Evolutionary conservation across 2,888 invertebrate species (phyloP).

Genomic region (Tachina grossa): DNA sequence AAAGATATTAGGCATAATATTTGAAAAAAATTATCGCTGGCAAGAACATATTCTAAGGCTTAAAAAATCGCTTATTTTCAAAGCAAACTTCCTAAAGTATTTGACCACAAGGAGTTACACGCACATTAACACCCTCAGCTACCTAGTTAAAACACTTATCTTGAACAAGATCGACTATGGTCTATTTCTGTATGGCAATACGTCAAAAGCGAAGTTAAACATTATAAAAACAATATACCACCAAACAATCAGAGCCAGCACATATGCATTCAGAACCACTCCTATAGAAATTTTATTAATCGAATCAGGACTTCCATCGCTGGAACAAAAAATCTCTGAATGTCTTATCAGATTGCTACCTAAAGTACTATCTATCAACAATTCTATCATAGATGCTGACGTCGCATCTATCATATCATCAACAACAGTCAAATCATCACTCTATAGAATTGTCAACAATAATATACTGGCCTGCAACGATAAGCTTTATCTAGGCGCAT

Average conservation of each 20-base stretch:
- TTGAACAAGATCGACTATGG: conserved; percentile 34
- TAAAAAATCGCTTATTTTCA: conserved; percentile 22
- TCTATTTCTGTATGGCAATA: conserved; percentile 19
- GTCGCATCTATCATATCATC: background rate
- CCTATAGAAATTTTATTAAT: conserved; percentile 7
- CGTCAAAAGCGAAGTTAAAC: conserved; percentile 3
- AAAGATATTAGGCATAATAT: too few relatives aligned
- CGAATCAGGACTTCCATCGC: conserved; percentile 25
- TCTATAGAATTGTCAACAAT: background rate
- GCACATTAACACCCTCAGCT: conserved; percentile 8
- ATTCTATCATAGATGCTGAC: conserved; percentile 1
- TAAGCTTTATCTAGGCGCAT: too few relatives aligned
- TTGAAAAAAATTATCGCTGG: conserved; percentile 38
- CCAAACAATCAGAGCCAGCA: conserved; percentile 4
- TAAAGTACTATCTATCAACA: background rate
- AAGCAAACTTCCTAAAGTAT: conserved; percentile 10
- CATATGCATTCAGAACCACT: conserved; percentile 24
- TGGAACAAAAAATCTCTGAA: conserved; percentile 9
- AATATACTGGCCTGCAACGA: background rate
- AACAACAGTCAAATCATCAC: background rate
- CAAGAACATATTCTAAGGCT: conserved; percentile 19
- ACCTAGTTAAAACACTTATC: conserved; percentile 12
- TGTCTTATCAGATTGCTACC: background rate
- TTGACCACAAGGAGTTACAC: conserved; percentile 8
- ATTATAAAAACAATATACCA: conserved; percentile 11